Base-by-base conservation (phyloP, 2,888 invertebrate genomes). In the Plemyria rubiginata region DNA sequence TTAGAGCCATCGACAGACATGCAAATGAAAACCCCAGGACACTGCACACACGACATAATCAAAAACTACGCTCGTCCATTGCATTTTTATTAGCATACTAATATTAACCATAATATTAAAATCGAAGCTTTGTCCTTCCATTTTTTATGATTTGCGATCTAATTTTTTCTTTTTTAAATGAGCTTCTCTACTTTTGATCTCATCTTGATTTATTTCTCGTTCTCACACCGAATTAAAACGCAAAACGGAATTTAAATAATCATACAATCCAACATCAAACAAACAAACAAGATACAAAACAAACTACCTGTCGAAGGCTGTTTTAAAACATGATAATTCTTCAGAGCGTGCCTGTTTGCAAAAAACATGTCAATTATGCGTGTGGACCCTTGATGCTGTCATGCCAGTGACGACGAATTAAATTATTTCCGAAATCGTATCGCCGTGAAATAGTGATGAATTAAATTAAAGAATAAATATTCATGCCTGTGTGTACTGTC, bases 401-500 rank as follows among this genome's bases (percentile, higher is more conserved):
- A 59, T 41, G 52, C 28, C 48, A 49, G 53, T 49, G 15, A 46
- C 32, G 52, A 49, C 22, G 38, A 53, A 57, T 57, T 53, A 54
- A 62, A 54, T 55, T 51, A 32, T 16, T 43, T 12, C 15, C 50
- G 38, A 58, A 54, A 54, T 45, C 28, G 48, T 46, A 38, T 13
- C 8, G 43, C 7, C 13, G 38, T 16, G 22, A 50, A 36, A 38
- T 28, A 54, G 38, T 22, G n/a, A n/a, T 46, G 46, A 75, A 73
- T 77, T 81, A 78, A 83, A 86, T 87, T 84, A 81, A 83, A 80
- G 81, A 78, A 82, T 81, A 76, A 75, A 70, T 68, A 71, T 32
- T 50, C 32, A 13, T 32, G 32, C 11, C n/a, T 45, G 15, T n/a
- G 15, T 45, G 15, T n/a, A 32, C 32, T 54, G 32, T 49, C 49